These are phyloP conservation scores for Vanessa tameamea DNA, from an alignment of 1,140 invertebrate genomes.

Conservation along the genomic window DNA sequence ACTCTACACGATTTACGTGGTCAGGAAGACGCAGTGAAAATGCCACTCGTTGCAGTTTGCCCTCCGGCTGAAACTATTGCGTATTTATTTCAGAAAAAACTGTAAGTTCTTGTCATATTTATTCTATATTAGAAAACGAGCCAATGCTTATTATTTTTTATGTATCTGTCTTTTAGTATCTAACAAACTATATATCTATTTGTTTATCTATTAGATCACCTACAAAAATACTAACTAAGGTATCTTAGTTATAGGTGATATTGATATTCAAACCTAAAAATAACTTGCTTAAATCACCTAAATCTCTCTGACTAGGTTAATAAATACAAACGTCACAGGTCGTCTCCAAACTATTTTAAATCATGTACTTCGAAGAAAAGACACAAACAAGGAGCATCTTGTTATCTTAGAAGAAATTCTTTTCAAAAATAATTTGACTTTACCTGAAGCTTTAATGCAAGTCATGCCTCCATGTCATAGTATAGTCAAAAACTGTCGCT, in stretches of 20 bases:
- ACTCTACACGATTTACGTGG: conserved; percentile 43
- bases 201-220: no score
- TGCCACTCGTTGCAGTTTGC: conserved; percentile 56
- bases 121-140: not conserved
- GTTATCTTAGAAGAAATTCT: conserved; percentile 47
- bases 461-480: conserved; percentile 48
- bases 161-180: no score
- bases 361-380: conserved; percentile 47
- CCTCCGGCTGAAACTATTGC: conserved; percentile 46
- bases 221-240: no score
- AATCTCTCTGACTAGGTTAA: conserved; percentile 27
- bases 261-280: no score
- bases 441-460: conserved; percentile 46
- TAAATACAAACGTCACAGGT: conserved; percentile 30
- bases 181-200: no score
- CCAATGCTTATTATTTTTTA: no score
- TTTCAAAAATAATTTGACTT: conserved; percentile 41
- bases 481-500: conserved; percentile 51
- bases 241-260: no score
- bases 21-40: conserved; percentile 14
- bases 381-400: conserved; percentile 38
- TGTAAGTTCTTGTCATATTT: conserved; percentile 44
- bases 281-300: not conserved
- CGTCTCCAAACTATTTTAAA: conserved; percentile 45
- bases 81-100: conserved; percentile 38